phyloP scores from a whole-genome alignment of 2,797 vertebrate species.

The Danio kyathit region DNA sequence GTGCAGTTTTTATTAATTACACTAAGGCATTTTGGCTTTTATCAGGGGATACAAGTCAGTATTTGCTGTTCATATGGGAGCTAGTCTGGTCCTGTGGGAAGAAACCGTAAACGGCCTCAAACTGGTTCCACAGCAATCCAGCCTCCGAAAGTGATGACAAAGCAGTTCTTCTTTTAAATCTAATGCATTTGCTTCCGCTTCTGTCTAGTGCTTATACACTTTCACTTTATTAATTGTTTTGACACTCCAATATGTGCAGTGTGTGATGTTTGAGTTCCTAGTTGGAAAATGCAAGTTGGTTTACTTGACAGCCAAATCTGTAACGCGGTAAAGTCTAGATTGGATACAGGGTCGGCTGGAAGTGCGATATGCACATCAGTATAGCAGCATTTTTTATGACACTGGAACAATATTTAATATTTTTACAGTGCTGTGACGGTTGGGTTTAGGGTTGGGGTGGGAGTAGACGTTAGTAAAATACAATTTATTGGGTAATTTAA shows the following conservation, averaged over 20 bases:
- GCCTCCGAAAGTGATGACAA: background rate
- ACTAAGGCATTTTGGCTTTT: background rate
- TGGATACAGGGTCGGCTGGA: no score
- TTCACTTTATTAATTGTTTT: background rate
- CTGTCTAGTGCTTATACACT: background rate
- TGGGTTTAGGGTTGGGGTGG: no score
- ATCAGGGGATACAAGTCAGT: background rate
- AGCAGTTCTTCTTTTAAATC: background rate
- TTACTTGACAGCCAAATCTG: background rate
- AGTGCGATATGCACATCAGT: no score
- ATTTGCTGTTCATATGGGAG: background rate
- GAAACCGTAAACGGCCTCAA: constrained; percentile 8
- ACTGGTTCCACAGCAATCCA: constrained; percentile 32
- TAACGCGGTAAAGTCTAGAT: no score
- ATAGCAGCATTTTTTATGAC: no score
- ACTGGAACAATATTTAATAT: no score
- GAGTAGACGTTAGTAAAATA: no score
- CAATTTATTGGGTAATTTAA: no score
- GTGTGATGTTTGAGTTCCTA: background rate
- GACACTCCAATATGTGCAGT: background rate
- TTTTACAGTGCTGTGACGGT: no score
- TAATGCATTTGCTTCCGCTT: background rate
- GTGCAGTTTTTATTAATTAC: background rate
- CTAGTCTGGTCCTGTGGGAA: constrained; percentile 9
- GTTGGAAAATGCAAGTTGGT: background rate